These are phyloP conservation scores for Eucriotettix oculatus DNA, from an alignment of 2,888 invertebrate genomes.

Conservation along the genomic window DNA sequence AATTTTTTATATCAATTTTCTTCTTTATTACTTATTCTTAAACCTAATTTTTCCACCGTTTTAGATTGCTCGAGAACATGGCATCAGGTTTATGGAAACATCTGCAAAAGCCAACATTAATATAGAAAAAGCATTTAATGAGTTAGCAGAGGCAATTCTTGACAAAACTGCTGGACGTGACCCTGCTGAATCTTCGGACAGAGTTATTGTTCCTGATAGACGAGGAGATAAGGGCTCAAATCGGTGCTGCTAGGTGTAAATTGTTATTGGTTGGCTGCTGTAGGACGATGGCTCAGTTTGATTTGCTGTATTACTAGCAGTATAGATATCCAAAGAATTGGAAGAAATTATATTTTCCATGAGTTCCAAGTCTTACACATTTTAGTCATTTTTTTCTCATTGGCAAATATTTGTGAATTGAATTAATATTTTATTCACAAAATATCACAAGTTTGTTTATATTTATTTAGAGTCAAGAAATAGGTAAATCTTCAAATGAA, in stretches of 20 bases:
- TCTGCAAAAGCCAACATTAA: constrained; percentile 95
- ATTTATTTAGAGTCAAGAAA: no score
- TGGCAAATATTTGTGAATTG: no score
- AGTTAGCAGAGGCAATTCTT: constrained; percentile 85
- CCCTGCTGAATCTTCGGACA: constrained; percentile 55
- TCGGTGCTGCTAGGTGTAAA: constrained; percentile 35
- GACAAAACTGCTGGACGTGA: constrained; percentile 77
- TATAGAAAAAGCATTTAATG: constrained; percentile 88
- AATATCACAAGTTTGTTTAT: no score
- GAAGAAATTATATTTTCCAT: no score
- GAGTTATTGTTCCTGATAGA: constrained; percentile 51
- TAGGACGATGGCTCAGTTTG: neutral
- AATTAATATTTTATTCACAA: no score
- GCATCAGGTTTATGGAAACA: constrained; percentile 94
- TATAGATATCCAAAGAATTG: neutral
- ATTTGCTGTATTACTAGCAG: neutral
- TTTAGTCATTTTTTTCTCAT: no score
- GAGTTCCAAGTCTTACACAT: no score
- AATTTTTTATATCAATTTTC: neutral
- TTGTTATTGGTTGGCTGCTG: neutral
- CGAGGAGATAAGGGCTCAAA: constrained; percentile 45
- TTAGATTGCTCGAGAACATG: constrained; percentile 88
- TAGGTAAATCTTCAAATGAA: no score
- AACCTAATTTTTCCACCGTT: constrained; percentile 14
- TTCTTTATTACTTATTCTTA: neutral